Base-by-base conservation (phyloP, 2,797 vertebrate genomes). In the Hoplostethus mediterraneus region DNA sequence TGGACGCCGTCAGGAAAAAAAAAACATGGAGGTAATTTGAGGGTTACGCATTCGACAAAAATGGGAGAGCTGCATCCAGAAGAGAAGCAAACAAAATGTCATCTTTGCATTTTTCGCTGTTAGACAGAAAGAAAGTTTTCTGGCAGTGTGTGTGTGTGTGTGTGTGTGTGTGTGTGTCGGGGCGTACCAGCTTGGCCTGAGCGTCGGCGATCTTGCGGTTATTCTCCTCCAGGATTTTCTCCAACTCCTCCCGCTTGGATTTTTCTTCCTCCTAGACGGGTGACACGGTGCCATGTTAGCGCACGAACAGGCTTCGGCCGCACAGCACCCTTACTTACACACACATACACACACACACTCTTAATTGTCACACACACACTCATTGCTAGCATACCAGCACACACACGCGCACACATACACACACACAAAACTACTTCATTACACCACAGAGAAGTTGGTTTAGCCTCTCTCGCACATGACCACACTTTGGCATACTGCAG, bases 201-300 rank as follows among this genome's bases (percentile, higher is more conserved):
- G 98, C 98, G 78, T 99, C 98, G 21, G 98, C 97, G 80, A 99
- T 99, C 97, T 99, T 99, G 95, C 97, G 96, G 95, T 99, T 99
- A 97, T 99, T 99, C 92, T 99, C 97, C 94, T 98, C 97, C 90
- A 99, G 93, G 95, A 99, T 99, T 95, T 96, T 97, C 93, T 99
- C 98, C 89, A 99, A 94, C 81, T 99, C 98, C 94, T 97, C 98
- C 92, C 98, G 96, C 93, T 99, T 99, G 86, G 97, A 97, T 93
- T 97, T 97, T 91, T 99, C 98, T 97, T 99, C 97, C 93, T 98
- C 98, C 98, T 99, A 96, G 91, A 97, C 52, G 96, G 96, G 94
- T 93, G 95, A 99, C 94, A 98, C 89, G 94, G 91, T 88, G 89
- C 75, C 75, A 97, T 95, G 95, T 99, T 97, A 99, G 96, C 91